These are phyloP conservation scores for Vanessa atalanta DNA, from an alignment of 1,140 invertebrate genomes.

Conservation along the genomic window DNA sequence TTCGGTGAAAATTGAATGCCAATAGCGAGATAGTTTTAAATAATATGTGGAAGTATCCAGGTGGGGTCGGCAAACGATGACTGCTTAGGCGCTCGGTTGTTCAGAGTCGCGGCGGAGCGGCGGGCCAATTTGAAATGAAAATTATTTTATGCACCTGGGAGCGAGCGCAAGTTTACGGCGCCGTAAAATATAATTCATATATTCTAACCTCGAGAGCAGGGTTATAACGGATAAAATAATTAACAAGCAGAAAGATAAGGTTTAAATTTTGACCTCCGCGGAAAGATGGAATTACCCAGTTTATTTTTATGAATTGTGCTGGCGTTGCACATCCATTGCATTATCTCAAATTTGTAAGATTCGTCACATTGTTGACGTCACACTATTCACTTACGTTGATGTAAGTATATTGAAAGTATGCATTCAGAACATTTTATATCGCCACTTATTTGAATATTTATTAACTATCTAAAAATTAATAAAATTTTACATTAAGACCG, in stretches of 20 bases:
- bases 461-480: background rate
- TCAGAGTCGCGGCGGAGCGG: slow-evolving; percentile 16
- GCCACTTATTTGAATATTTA: too few relatives aligned
- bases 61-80: slow-evolving; percentile 29
- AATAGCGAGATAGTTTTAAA: slow-evolving; percentile 69
- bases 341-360: too few relatives aligned
- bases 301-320: too few relatives aligned
- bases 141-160: slow-evolving; percentile 34
- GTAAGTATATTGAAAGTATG: too few relatives aligned
- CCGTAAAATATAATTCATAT: slow-evolving; percentile 32
- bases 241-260: too few relatives aligned
- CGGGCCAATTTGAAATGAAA: slow-evolving; percentile 25
- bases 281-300: too few relatives aligned
- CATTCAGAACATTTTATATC: too few relatives aligned
- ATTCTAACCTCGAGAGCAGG: slow-evolving; percentile 53
- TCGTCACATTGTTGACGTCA: too few relatives aligned
- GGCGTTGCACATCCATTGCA: too few relatives aligned
- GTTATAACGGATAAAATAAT: background rate
- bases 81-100: slow-evolving; percentile 17
- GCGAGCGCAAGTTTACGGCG: slow-evolving; percentile 16
- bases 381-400: too few relatives aligned
- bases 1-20: slow-evolving; percentile 49
- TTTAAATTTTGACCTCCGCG: too few relatives aligned
- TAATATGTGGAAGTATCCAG: slow-evolving; percentile 74
- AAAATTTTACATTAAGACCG: background rate